Evolutionary conservation across 2,888 invertebrate species (phyloP).

Genomic region (Plutella xylostella): DNA sequence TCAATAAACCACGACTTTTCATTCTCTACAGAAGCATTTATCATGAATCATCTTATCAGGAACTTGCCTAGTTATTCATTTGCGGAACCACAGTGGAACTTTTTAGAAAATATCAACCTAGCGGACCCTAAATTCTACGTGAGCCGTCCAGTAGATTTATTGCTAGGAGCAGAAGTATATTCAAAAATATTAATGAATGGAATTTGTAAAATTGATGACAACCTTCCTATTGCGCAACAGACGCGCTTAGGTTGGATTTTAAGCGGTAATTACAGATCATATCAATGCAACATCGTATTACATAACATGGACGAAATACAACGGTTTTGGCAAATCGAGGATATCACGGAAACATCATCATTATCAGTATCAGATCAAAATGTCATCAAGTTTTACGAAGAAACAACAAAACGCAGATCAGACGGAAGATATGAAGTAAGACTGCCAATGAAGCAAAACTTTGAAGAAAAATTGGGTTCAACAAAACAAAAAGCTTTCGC

Average conservation of each 20-base stretch:
- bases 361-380: constrained; percentile 10
- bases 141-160: constrained; percentile 6
- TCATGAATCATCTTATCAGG: not conserved
- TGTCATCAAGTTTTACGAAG: constrained; percentile 4
- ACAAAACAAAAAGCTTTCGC: constrained; percentile 17
- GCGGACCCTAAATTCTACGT: constrained; percentile 15
- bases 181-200: constrained; percentile 9
- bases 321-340: constrained; percentile 10
- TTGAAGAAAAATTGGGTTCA: constrained; percentile 14
- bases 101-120: constrained; percentile 14
- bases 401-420: not conserved
- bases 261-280: constrained; percentile 12
- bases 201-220: constrained; percentile 6
- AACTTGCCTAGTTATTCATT: not conserved
- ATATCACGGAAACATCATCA: constrained; percentile 1
- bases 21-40: not conserved
- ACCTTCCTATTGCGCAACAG: constrained; percentile 16
- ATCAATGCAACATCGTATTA: constrained; percentile 10
- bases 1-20: not conserved
- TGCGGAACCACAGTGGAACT: not conserved
- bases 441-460: constrained; percentile 14
- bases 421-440: constrained; percentile 15
- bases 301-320: constrained; percentile 9
- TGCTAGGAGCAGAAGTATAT: constrained; percentile 17
- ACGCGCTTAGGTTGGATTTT: constrained; percentile 19